A percentile compares a stretch with the other conserved stretches of the same genome.
phyloP scores from a whole-genome alignment of 2,888 invertebrate genomes.

The Melolontha melolontha region DNA sequence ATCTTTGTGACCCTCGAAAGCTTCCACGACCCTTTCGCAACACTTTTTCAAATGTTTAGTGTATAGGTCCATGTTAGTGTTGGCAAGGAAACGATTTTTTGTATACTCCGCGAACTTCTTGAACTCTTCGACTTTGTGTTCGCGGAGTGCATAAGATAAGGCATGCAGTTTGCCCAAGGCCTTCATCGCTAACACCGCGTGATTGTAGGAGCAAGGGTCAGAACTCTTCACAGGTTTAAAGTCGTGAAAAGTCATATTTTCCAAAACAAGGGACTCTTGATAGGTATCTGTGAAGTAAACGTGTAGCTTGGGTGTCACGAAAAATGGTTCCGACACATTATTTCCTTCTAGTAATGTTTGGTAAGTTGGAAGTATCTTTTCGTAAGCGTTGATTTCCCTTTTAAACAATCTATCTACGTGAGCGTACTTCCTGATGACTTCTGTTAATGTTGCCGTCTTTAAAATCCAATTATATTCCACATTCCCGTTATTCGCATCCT shows the following conservation, averaged over 20 bases:
- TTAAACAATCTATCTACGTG: slow-evolving; percentile 52
- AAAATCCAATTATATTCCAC: slow-evolving; percentile 51
- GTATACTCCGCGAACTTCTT: slow-evolving; percentile 47
- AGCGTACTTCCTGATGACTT: slow-evolving; percentile 49
- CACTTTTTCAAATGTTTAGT: slow-evolving; percentile 29
- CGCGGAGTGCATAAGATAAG: slow-evolving; percentile 54
- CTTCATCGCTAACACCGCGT: slow-evolving; percentile 51
- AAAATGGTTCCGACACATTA: slow-evolving; percentile 45
- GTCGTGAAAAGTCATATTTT: slow-evolving; percentile 52
- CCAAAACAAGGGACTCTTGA: slow-evolving; percentile 53
- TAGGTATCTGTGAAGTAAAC: slow-evolving; percentile 46
- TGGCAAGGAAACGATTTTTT: slow-evolving; percentile 47
- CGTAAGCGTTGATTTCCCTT: slow-evolving; percentile 56
- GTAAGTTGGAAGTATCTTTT: slow-evolving; percentile 51
- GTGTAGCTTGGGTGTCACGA: slow-evolving; percentile 46
- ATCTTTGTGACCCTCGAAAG: slow-evolving; percentile 41
- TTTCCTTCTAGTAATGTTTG: slow-evolving; percentile 49
- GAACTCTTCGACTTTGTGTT: slow-evolving; percentile 51
- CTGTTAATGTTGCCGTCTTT: slow-evolving; percentile 53
- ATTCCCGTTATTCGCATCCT: slow-evolving; percentile 25
- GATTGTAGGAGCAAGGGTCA: slow-evolving; percentile 52
- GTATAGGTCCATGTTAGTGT: slow-evolving; percentile 21
- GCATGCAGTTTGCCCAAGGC: slow-evolving; percentile 56
- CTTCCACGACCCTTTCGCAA: slow-evolving; percentile 31
- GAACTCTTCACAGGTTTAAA: slow-evolving; percentile 48